Evolutionary conservation across 1,140 invertebrate species (phyloP).

Genomic region (Thrips palmi): DNA sequence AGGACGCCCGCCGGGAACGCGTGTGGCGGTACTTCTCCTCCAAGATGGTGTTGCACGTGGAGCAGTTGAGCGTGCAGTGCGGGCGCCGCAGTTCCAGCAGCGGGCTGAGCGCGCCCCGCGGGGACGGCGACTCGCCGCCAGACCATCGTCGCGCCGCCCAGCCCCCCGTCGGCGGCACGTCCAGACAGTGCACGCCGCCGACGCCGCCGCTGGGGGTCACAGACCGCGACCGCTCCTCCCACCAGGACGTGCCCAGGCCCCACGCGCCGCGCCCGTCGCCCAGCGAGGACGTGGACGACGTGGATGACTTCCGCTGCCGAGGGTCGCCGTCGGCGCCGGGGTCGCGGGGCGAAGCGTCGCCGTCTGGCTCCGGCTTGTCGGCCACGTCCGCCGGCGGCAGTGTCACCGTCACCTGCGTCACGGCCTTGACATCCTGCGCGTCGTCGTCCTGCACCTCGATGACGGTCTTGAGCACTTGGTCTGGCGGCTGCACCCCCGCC

Average conservation of each 20-base stretch:
- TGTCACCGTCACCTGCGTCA: too few relatives aligned
- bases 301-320: background rate
- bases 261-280: slow-evolving; percentile 29
- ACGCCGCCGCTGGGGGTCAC: slow-evolving; percentile 11
- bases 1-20: too few relatives aligned
- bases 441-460: too few relatives aligned
- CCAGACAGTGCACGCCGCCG: slow-evolving; percentile 3
- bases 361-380: too few relatives aligned
- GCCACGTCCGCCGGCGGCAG: too few relatives aligned
- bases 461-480: too few relatives aligned
- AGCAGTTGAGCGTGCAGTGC: slow-evolving; percentile 51
- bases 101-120: slow-evolving; percentile 44
- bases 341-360: too few relatives aligned
- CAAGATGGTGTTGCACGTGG: slow-evolving; percentile 41
- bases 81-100: slow-evolving; percentile 43
- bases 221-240: slow-evolving; percentile 20
- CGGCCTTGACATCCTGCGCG: too few relatives aligned
- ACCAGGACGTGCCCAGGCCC: slow-evolving; percentile 21
- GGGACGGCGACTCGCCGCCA: too few relatives aligned
- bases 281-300: slow-evolving; percentile 1
- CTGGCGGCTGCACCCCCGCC: too few relatives aligned
- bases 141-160: background rate
- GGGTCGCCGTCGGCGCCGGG: background rate
- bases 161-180: background rate
- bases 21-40: slow-evolving; percentile 48